Conservation (phyloP, 1,140 invertebrate genomes). For the Lerema accius region DNA sequence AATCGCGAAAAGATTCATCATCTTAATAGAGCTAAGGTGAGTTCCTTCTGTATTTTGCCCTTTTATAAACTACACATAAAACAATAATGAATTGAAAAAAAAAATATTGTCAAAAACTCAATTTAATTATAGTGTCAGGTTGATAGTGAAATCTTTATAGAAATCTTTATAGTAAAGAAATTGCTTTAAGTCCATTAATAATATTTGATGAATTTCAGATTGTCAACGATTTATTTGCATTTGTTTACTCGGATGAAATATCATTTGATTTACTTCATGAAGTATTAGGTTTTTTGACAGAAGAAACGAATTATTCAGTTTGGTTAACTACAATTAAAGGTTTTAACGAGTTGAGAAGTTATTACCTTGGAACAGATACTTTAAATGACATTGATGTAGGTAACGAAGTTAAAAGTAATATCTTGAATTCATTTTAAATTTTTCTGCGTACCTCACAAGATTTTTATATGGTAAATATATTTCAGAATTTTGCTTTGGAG, state of each 20-base stretch:
- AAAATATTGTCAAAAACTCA: too few relatives aligned
- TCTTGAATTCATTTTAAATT: background rate
- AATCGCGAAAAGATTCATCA: slow-evolving; percentile 84
- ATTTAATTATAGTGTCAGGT: too few relatives aligned
- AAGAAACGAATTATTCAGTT: slow-evolving; percentile 85
- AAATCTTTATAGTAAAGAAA: background rate
- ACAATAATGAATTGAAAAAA: too few relatives aligned
- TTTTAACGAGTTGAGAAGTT: slow-evolving; percentile 76
- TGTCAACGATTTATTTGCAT: slow-evolving; percentile 90
- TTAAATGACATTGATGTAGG: slow-evolving; percentile 58
- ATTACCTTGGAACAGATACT: slow-evolving; percentile 56
- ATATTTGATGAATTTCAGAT: slow-evolving; percentile 70
- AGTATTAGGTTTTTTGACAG: slow-evolving; percentile 83
- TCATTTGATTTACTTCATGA: slow-evolving; percentile 81
- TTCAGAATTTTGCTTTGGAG: slow-evolving; percentile 83
- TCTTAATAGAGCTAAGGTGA: slow-evolving; percentile 89
- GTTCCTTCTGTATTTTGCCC: too few relatives aligned
- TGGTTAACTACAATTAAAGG: slow-evolving; percentile 84
- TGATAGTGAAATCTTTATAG: too few relatives aligned
- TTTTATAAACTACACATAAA: too few relatives aligned
- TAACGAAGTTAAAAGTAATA: background rate
- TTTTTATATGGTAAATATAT: slow-evolving; percentile 19
- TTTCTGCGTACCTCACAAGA: background rate
- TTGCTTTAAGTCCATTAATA: slow-evolving; percentile 63
- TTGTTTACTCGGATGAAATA: slow-evolving; percentile 76